Evolutionary conservation across 1,140 invertebrate species (phyloP), one percentile per base, ranked within the genome.

Genomic region (Ooceraea biroi): DNA sequence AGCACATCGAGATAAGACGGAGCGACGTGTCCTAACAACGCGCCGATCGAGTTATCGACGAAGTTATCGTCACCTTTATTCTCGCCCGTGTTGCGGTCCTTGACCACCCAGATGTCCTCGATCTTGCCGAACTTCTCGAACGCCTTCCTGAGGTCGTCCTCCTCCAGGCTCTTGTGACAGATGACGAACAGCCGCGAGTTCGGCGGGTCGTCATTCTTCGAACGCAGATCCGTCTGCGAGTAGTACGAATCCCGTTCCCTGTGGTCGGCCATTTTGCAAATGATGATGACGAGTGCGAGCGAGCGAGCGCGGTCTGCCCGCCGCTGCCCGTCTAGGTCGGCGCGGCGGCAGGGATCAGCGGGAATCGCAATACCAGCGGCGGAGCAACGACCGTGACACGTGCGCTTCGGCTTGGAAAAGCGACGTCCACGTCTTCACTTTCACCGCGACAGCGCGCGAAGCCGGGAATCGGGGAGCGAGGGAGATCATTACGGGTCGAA

Each of bases 61-160:
- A 66, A 85, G 71, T n/a, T n/a, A 27, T 25, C 0, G 48, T 91
- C 95, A 96, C 98, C 98, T 96, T 98, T 98, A 88, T 97, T 96
- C 91, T 98, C 97, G 60, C 97, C 97, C 48, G 97, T 97, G 60
- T 94, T 95, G 50, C 97, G 96, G 91, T 98, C 97, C 94, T 97
- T 98, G 8, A 98, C 97, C 87, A 98, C 96, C 96, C 97, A 97
- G 44, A 99, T 95, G 93, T 98, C 97, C 93, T 98, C 97, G 66
- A 99, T 97, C 44, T 95, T 95, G 17, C 98, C 98, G 94, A 96
- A 98, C 84, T 96, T 96, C 55, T 96, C 95, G 93, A 99, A 99
- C 7, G 95, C 95, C 63, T 96, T 96, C 82, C 96, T 95, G 74
- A 98, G 96, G 88, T 98, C 97, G 76, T 97, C 96, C 93, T 98